Evolutionary conservation across 2,797 vertebrate species (phyloP), one percentile per base, ranked within the genome.

Genomic region (Onychomys torridus): DNA sequence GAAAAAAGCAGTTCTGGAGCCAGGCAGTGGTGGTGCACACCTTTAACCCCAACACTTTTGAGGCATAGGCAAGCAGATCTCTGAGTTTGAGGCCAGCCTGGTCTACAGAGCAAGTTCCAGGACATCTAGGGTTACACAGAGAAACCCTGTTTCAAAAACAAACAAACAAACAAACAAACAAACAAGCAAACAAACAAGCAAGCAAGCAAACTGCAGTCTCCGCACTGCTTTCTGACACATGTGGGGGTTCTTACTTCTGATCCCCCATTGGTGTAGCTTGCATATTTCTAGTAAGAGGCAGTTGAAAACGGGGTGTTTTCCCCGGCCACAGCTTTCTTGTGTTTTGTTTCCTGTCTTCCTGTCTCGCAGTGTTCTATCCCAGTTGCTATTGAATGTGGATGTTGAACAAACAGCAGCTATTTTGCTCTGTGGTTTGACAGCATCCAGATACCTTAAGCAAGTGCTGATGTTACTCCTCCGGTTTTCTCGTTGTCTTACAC

Each of bases 401-500:
- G 46, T 7, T 52, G 83, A 76, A 43, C 75, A 77, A 67, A 89
- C 37, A 94, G 11, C 57, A 12, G 87, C 40, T 67, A 2, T 83
- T 91, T 69, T 37, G 27, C 67, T 77, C 59, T 93, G 59, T 59
- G 82, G 10, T 67, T 83, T 65, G 82, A 85, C 9, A 92, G 43
- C 25, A 52, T 90, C 93, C 78, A 81, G 71, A 77, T 78, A 75
- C 61, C 73, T 86, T 61, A 82, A 75, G 61, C 82, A 91, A 86
- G n/a, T n/a, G 57, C 27, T 67, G 57, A 67, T 73, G n/a, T 34
- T 69, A 81, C 77, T 78, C 83, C 27, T n/a, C 75, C 67, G 9
- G 34, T 85, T 86, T 96, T 94, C 61, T 89, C 43, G 83, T 82
- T 93, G 81, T 57, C 16, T 29, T 88, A 94, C 82, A 57, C 34